Conservation (phyloP, 1,140 invertebrate genomes). For the Mactra quadrangularis region DNA sequence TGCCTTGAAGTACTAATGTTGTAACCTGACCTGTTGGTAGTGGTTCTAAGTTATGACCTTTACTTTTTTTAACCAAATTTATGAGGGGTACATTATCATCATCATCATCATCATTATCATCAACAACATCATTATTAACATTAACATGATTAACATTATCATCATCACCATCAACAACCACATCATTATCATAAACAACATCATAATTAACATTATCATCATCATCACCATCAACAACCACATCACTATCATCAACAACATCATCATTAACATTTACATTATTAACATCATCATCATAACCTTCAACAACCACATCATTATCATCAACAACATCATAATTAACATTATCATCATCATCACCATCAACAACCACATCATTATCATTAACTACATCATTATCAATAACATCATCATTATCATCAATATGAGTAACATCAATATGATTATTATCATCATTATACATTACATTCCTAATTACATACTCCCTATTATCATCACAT, state of each 20-base stretch:
- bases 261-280: too few relatives aligned
- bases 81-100: background rate
- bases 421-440: background rate
- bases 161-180: too few relatives aligned
- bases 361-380: background rate
- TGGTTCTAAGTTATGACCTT: background rate
- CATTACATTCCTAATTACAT: too few relatives aligned
- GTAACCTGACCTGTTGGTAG: background rate
- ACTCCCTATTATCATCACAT: too few relatives aligned
- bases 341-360: background rate
- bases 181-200: too few relatives aligned
- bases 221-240: too few relatives aligned
- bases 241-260: too few relatives aligned
- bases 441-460: too few relatives aligned
- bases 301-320: background rate
- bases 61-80: background rate
- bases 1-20: background rate
- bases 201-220: too few relatives aligned
- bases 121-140: too few relatives aligned
- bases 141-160: too few relatives aligned
- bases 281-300: constrained; percentile 5
- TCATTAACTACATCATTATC: background rate
- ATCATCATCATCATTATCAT: constrained; percentile 30
- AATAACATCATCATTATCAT: background rate
- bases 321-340: background rate